phyloP scores from a whole-genome alignment of 2,797 vertebrate genomes.

The Manis javanica region DNA sequence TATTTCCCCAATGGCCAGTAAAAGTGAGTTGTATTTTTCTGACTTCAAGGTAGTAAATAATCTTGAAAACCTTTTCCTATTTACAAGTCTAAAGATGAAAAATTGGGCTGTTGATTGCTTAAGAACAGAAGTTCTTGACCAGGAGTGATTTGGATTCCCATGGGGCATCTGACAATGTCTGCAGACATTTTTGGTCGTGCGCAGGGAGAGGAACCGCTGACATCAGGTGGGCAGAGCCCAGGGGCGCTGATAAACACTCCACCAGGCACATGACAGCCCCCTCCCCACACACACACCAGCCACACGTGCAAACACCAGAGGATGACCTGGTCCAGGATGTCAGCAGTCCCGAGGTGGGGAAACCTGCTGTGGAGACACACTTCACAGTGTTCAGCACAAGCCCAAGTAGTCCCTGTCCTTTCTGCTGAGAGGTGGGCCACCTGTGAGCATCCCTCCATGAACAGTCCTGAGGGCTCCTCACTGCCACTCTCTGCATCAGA shows the following conservation, averaged over 20 bases:
- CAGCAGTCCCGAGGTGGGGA: not conserved
- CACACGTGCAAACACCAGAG: not conserved
- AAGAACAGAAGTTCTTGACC: not conserved
- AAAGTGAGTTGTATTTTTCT: not conserved
- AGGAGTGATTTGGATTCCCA: not conserved
- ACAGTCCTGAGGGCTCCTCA: rapidly evolving
- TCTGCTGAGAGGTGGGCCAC: not conserved
- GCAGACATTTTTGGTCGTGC: too few relatives aligned
- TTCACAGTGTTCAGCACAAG: not conserved
- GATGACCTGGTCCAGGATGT: not conserved
- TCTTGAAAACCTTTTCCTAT: not conserved
- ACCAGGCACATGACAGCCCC: rapidly evolving
- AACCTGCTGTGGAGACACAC: not conserved
- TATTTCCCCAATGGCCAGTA: not conserved
- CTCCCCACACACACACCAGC: not conserved
- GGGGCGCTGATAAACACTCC: rapidly evolving
- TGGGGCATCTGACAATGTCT: not conserved
- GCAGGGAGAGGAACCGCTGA: not conserved
- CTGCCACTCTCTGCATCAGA: too few relatives aligned
- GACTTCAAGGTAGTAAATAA: not conserved
- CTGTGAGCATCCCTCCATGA: rapidly evolving
- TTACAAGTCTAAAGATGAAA: not conserved
- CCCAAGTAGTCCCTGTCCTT: not conserved
- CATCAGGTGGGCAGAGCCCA: not conserved
- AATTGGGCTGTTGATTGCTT: not conserved